Conservation (phyloP, 2,888 invertebrate species). For the Geophilus truncorum region DNA sequence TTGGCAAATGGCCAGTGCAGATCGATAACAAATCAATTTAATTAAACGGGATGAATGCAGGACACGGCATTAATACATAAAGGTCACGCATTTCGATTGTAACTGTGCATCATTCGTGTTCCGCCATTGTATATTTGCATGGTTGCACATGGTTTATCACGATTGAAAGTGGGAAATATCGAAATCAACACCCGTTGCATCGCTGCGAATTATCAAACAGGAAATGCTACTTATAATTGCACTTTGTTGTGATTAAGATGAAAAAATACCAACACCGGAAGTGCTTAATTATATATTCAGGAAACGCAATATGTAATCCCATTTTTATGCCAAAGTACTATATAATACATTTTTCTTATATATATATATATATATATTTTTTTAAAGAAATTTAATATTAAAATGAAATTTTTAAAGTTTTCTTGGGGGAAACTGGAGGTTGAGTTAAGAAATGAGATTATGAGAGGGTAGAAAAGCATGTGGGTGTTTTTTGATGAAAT, state of each 20-base stretch:
- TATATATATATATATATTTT: too few relatives aligned
- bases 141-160: not conserved
- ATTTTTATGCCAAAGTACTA: too few relatives aligned
- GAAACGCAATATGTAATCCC: not conserved
- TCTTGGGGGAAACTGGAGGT: not conserved
- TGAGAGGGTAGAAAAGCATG: not conserved
- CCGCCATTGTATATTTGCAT: not conserved
- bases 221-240: not conserved
- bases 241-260: not conserved
- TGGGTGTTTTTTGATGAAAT: not conserved
- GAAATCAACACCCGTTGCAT: not conserved
- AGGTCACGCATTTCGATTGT: not conserved
- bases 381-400: too few relatives aligned
- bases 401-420: not conserved
- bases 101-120: not conserved
- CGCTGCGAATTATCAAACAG: not conserved
- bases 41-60: not conserved
- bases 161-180: not conserved
- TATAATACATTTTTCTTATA: too few relatives aligned
- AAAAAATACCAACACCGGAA: not conserved
- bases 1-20: not conserved
- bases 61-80: not conserved
- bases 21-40: constrained; percentile 13
- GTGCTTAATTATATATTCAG: not conserved
- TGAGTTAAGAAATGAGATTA: not conserved